Conservation (phyloP, 2,113 vertebrate genomes). For the Scophthalmus maximus region DNA sequence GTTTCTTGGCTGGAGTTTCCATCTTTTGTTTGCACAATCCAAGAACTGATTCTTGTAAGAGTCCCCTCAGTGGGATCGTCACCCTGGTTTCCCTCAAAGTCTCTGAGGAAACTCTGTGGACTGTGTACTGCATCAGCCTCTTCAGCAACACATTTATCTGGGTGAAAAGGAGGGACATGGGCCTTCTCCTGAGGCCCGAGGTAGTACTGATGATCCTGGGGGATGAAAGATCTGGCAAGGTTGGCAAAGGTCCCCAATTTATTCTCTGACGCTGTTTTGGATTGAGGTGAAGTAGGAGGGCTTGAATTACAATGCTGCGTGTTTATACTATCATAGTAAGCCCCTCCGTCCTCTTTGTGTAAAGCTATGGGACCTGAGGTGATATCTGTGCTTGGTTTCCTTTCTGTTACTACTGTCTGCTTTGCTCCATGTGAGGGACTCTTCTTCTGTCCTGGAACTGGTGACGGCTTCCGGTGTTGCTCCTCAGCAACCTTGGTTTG, state of each 20-base stretch:
- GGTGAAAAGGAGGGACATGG: conserved; percentile 39
- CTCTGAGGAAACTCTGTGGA: conserved; percentile 15
- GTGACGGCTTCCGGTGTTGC: conserved; percentile 14
- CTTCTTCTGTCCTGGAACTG: conserved; percentile 55
- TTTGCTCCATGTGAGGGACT: conserved; percentile 31
- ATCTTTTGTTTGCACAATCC: conserved; percentile 39
- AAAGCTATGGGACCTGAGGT: not conserved
- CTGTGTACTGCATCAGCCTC: not conserved
- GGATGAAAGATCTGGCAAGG: conserved; percentile 61
- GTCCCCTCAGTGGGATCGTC: conserved; percentile 25
- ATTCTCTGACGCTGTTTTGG: conserved; percentile 33
- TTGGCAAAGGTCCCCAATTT: conserved; percentile 21
- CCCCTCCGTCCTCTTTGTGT: conserved; percentile 5
- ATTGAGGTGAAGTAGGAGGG: not conserved
- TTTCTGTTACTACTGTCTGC: not conserved
- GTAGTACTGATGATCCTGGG: conserved; percentile 51
- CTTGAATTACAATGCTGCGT: conserved; percentile 20
- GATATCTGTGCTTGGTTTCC: not conserved
- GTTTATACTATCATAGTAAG: not conserved
- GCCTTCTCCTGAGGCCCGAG: conserved; percentile 34
- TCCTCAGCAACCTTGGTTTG: conserved; percentile 10
- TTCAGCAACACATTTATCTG: not conserved
- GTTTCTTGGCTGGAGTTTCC: conserved; percentile 46
- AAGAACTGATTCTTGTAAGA: conserved; percentile 20
- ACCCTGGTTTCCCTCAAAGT: conserved; percentile 20